These are phyloP conservation scores for Cecropterus lyciades DNA, from an alignment of 1,140 invertebrate genomes.

Conservation along the genomic window DNA sequence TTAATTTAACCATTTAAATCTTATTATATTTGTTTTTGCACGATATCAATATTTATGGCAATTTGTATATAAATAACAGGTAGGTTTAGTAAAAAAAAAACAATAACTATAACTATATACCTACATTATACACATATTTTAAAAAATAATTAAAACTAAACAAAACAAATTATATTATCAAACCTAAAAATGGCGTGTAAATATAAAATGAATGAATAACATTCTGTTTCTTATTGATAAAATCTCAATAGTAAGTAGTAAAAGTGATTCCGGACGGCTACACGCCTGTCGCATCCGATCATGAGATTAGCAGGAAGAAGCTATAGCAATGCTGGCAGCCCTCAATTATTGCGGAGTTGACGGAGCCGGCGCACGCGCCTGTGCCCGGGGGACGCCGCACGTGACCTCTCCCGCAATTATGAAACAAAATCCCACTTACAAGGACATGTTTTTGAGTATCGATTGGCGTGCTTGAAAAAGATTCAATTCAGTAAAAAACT, in stretches of 20 bases:
- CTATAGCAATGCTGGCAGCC: conserved; percentile 59
- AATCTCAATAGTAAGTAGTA: not conserved
- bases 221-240: not conserved
- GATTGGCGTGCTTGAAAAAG: conserved; percentile 12
- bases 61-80: too few species aligned
- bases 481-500: not conserved
- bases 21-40: too few species aligned
- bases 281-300: conserved; percentile 67
- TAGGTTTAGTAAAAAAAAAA: too few species aligned
- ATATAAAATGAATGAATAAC: too few species aligned
- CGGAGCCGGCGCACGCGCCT: conserved; percentile 60
- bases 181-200: too few species aligned
- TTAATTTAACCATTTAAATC: too few species aligned
- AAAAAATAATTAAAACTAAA: too few species aligned
- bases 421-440: conserved; percentile 45
- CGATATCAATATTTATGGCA: too few species aligned
- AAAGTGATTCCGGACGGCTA: conserved; percentile 62
- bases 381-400: conserved; percentile 69
- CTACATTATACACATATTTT: too few species aligned
- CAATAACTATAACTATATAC: too few species aligned
- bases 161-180: too few species aligned
- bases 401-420: conserved; percentile 74
- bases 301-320: conserved; percentile 72
- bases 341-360: conserved; percentile 58
- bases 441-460: conserved; percentile 30